A percentile compares a stretch with the other conserved stretches of the same genome.
Evolutionary conservation across 37 sponge, comb jelly and placozoan genomes (phyloP).

Genomic region (Tethya wilhelma): DNA sequence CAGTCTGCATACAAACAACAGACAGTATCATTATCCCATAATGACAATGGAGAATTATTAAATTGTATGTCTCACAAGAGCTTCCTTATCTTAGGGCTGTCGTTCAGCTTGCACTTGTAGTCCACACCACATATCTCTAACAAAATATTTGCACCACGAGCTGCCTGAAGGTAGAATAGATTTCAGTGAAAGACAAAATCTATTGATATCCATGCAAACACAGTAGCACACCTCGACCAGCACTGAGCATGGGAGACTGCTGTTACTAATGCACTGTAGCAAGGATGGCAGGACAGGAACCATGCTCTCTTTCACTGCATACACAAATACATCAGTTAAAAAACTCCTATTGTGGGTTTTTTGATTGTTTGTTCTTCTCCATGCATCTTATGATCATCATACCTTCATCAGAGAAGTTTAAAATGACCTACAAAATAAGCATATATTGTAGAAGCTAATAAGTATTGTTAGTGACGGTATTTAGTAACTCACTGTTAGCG

Average conservation of each 20-base stretch:
- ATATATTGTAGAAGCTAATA: background rate
- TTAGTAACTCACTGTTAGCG: slow-evolving; percentile 17
- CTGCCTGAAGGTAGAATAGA: slow-evolving; percentile 20
- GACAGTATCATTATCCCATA: background rate
- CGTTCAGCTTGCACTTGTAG: background rate
- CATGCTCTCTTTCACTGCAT: slow-evolving; percentile 19
- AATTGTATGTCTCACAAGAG: too few relatives aligned
- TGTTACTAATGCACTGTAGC: slow-evolving; percentile 6
- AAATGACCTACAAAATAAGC: background rate
- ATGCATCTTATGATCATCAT: too few relatives aligned
- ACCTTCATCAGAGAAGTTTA: slow-evolving; percentile 16
- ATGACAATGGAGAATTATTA: background rate
- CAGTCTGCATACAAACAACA: slow-evolving; percentile 2
- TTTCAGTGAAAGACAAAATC: background rate
- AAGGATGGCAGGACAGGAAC: slow-evolving; percentile 10
- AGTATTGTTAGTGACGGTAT: background rate
- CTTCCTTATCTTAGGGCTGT: background rate
- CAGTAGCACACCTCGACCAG: slow-evolving; percentile 28
- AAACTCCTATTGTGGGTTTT: background rate
- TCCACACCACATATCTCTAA: slow-evolving; percentile 16
- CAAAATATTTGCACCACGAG: slow-evolving; percentile 19
- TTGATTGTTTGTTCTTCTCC: background rate
- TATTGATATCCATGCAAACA: background rate
- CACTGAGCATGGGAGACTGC: slow-evolving; percentile 9
- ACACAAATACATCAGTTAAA: background rate